Base-by-base conservation (phyloP, 2,888 invertebrate genomes). In the Ischnus inquisitorius region DNA sequence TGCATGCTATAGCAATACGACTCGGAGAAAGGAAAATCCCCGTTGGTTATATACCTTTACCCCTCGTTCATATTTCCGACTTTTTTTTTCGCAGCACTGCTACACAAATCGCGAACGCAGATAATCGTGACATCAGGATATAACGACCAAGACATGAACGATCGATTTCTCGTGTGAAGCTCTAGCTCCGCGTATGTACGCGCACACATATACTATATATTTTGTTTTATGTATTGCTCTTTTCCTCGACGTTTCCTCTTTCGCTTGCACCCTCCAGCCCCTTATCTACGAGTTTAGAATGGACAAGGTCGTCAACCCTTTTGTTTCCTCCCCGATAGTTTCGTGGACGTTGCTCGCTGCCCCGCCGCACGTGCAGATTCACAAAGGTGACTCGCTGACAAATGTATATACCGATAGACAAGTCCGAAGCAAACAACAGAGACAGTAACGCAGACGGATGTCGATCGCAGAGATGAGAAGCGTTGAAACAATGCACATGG, bases 301-400 rank as follows among this genome's bases (percentile, higher is more conserved):
- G 72, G 72, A 12, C 84, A 86, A 86, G 88, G 86, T 88, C 87
- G 88, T 86, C 85, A 88, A 88, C 86, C 88, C 88, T 88, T 88
- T 88, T 34, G 16, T 14, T 57, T 22, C 57, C 28, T 25, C 57
- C 10, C 25, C 48, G 34, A 72, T 25, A 25, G 74, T 74, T 62
- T 57, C 48, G 62, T 57, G 34, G 14, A 74, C 72, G 28, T 46
- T 28, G 10, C 43, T 34, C 62, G 28, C 51, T 48, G 54, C 51
- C 22, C 80, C 28, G 83, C 79, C 67, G 41, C 62, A 64, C 60
- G 81, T 68, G 78, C 76, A 76, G 68, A 79, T 84, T 76, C 77
- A 88, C 84, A 86, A 83, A 81, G 82, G 77, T 86, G 77, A 82
- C 76, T 83, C 82, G 85, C 60, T 85, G 83, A 82, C 86, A 86